Percentiles rank a stretch among this genome's conserved stretches.
Evolutionary conservation across 1,140 invertebrate genomes (phyloP).

Genomic region (Acromyrmex echinatior): DNA sequence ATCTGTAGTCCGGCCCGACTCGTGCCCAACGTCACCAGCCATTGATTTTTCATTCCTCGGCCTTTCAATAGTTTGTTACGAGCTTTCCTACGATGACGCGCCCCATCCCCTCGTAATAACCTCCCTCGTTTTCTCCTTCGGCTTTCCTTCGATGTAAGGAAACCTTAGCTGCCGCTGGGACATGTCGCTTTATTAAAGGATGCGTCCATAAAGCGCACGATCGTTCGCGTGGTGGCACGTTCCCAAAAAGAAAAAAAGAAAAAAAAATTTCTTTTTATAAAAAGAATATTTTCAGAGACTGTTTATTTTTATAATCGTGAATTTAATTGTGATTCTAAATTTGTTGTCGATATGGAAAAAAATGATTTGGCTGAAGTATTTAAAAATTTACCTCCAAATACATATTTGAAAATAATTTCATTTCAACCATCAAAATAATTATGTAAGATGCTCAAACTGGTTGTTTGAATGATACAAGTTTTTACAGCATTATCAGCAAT

Average conservation of each 20-base stretch:
- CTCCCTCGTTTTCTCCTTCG: slow-evolving; percentile 64
- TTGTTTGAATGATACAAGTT: too few relatives aligned
- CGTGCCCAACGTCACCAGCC: slow-evolving; percentile 74
- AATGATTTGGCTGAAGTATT: too few relatives aligned
- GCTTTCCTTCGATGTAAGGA: slow-evolving; percentile 65
- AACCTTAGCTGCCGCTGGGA: slow-evolving; percentile 21
- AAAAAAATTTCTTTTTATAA: neutral
- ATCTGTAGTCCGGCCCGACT: slow-evolving; percentile 74
- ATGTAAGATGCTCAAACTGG: too few relatives aligned
- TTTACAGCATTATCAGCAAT: too few relatives aligned
- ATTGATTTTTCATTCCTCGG: slow-evolving; percentile 86
- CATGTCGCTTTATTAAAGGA: slow-evolving; percentile 56
- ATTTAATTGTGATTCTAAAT: neutral
- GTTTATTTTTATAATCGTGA: neutral
- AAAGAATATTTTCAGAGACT: neutral
- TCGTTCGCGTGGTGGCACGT: neutral
- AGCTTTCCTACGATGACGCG: slow-evolving; percentile 83
- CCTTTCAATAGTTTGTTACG: slow-evolving; percentile 87
- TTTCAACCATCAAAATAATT: too few relatives aligned
- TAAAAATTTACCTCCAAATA: too few relatives aligned
- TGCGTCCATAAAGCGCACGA: slow-evolving; percentile 19
- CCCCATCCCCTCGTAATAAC: slow-evolving; percentile 71
- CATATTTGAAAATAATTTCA: too few relatives aligned
- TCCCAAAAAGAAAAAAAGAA: neutral
- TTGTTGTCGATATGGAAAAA: neutral